These are phyloP conservation scores for Intellagama lesueurii DNA, from an alignment of 2,797 vertebrate species.

Conservation along the genomic window DNA sequence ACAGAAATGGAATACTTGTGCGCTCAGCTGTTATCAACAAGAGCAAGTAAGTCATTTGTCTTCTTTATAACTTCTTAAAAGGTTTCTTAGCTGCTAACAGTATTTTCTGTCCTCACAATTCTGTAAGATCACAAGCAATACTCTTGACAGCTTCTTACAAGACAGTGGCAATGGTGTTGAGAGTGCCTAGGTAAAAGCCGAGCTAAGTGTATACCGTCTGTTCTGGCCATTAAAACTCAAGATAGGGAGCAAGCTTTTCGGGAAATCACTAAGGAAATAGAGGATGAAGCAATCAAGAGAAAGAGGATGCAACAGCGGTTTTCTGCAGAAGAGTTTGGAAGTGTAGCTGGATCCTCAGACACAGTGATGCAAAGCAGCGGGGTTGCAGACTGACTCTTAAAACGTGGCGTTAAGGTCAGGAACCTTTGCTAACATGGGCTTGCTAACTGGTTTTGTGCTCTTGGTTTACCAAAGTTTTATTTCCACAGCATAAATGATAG, in stretches of 20 bases:
- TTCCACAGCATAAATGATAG: slow-evolving; percentile 45
- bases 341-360: slow-evolving; percentile 36
- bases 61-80: slow-evolving; percentile 70
- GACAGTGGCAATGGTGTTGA: slow-evolving; percentile 58
- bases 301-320: slow-evolving; percentile 45
- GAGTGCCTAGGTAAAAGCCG: slow-evolving; percentile 57
- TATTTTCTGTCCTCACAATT: slow-evolving; percentile 61
- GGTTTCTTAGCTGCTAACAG: slow-evolving; percentile 67
- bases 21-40: slow-evolving; percentile 84
- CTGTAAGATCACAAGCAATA: slow-evolving; percentile 52
- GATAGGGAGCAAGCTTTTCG: slow-evolving; percentile 65
- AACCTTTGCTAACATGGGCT: slow-evolving; percentile 29
- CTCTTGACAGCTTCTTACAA: slow-evolving; percentile 45
- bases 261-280: slow-evolving; percentile 62
- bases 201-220: slow-evolving; percentile 55
- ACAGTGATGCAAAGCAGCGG: slow-evolving; percentile 50
- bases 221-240: slow-evolving; percentile 69
- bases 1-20: slow-evolving; percentile 82
- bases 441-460: slow-evolving; percentile 33
- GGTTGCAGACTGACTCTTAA: slow-evolving; percentile 45
- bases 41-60: slow-evolving; percentile 89
- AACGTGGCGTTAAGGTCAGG: slow-evolving; percentile 47
- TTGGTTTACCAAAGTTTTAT: slow-evolving; percentile 13
- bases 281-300: slow-evolving; percentile 56
- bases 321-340: slow-evolving; percentile 52